Conservation (phyloP, 1,140 invertebrate genomes). For the Plodia interpunctella region DNA sequence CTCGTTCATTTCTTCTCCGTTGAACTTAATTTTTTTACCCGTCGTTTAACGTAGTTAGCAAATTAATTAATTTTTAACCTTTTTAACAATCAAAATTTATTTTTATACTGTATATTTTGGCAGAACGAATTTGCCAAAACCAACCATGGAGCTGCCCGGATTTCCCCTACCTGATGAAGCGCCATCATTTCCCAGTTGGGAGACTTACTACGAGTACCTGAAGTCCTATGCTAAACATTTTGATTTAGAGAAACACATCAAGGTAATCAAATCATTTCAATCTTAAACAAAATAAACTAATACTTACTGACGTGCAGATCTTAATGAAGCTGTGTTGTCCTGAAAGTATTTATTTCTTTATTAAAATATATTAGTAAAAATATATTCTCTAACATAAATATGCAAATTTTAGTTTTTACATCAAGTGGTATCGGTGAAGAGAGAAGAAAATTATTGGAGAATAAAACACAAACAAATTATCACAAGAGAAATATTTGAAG, state of each 20-base stretch:
- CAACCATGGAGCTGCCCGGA: constrained; percentile 57
- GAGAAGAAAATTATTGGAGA: constrained; percentile 45
- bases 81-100: no score
- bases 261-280: constrained; percentile 47
- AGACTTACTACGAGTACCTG: constrained; percentile 52
- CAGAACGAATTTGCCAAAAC: constrained; percentile 66
- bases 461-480: constrained; percentile 50
- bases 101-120: no score
- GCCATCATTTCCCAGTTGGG: constrained; percentile 50
- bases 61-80: no score
- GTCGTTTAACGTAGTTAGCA: no score
- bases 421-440: constrained; percentile 42
- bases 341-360: no score
- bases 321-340: no score
- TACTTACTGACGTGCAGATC: no score
- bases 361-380: no score
- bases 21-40: no score
- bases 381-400: no score
- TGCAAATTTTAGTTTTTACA: constrained; percentile 52
- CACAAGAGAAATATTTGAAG: constrained; percentile 43
- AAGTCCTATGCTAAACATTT: constrained; percentile 49
- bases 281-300: neutral
- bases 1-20: no score
- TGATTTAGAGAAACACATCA: constrained; percentile 49
- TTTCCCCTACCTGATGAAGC: constrained; percentile 48